A percentile compares a stretch with the other conserved stretches of the same genome.
These are phyloP conservation scores for Takifugu ocellatus DNA, from an alignment of 2,797 vertebrate species.

Conservation along the genomic window DNA sequence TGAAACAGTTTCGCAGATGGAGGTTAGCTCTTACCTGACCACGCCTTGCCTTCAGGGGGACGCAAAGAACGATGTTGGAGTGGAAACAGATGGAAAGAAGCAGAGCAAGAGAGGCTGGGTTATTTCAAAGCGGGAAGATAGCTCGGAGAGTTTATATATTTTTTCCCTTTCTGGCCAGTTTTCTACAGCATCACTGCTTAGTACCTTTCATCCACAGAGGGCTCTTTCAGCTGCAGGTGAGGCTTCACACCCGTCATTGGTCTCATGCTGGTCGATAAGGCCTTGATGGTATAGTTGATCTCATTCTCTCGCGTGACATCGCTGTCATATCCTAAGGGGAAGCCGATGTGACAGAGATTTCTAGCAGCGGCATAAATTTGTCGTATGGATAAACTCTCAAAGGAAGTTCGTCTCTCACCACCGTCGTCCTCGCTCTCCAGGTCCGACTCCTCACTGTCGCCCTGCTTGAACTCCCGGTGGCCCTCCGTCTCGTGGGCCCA, in stretches of 20 bases:
- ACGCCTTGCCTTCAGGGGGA: constrained; percentile 92
- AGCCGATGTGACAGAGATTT: neutral
- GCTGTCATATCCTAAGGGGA: constrained; percentile 90
- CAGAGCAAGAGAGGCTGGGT: constrained; percentile 67
- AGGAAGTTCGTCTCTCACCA: constrained; percentile 69
- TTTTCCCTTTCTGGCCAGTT: neutral
- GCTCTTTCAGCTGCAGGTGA: constrained; percentile 95
- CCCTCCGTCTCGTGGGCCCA: constrained; percentile 91
- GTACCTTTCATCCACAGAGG: constrained; percentile 92
- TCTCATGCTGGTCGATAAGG: constrained; percentile 95
- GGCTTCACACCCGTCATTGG: constrained; percentile 95
- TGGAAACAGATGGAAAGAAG: constrained; percentile 70
- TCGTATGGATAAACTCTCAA: neutral
- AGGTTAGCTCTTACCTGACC: constrained; percentile 86
- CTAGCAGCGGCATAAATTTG: neutral
- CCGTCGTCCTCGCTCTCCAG: constrained; percentile 97
- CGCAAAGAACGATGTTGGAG: constrained; percentile 76
- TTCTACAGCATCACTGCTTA: neutral
- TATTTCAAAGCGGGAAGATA: constrained; percentile 55
- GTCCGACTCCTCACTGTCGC: constrained; percentile 97
- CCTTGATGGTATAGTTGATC: constrained; percentile 96
- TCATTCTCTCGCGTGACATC: constrained; percentile 96
- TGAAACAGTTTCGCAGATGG: too few relatives aligned
- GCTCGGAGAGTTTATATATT: neutral
- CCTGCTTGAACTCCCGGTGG: constrained; percentile 83